These are phyloP conservation scores for Drosophila emarginata DNA, from an alignment of 2,888 invertebrate genomes.

Conservation along the genomic window DNA sequence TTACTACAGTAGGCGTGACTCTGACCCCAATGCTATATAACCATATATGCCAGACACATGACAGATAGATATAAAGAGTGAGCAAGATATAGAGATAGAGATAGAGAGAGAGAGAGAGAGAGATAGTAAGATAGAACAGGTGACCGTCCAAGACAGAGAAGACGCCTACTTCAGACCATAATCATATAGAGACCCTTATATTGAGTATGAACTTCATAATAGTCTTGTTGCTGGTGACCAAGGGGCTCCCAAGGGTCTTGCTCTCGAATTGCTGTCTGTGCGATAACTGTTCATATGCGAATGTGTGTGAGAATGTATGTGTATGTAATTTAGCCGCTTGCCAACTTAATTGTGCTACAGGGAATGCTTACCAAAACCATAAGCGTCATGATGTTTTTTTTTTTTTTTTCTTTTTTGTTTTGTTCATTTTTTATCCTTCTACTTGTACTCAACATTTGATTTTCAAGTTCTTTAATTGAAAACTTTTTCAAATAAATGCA, in stretches of 20 bases:
- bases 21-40: background rate
- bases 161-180: conserved; percentile 7
- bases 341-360: conserved; percentile 50
- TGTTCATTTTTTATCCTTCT: background rate
- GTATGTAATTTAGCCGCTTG: conserved; percentile 24
- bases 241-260: conserved; percentile 11
- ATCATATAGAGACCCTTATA: conserved; percentile 7
- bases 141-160: background rate
- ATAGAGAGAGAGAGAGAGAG: background rate
- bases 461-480: background rate
- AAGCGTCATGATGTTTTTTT: background rate
- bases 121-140: conserved; percentile 1
- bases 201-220: conserved; percentile 4
- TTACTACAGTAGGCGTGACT: conserved; percentile 5
- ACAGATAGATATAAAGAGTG: too few species aligned
- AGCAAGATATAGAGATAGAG: too few species aligned
- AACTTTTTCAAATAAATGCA: background rate
- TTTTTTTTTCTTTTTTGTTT: background rate
- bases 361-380: conserved; percentile 42
- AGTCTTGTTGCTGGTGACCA: conserved; percentile 2
- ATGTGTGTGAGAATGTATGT: background rate
- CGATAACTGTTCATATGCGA: conserved; percentile 1
- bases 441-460: background rate
- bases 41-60: too few species aligned
- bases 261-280: conserved; percentile 6